Evolutionary conservation across 1,140 invertebrate genomes (phyloP), one percentile per base, ranked within the genome.

Genomic region (Aplysia californica): DNA sequence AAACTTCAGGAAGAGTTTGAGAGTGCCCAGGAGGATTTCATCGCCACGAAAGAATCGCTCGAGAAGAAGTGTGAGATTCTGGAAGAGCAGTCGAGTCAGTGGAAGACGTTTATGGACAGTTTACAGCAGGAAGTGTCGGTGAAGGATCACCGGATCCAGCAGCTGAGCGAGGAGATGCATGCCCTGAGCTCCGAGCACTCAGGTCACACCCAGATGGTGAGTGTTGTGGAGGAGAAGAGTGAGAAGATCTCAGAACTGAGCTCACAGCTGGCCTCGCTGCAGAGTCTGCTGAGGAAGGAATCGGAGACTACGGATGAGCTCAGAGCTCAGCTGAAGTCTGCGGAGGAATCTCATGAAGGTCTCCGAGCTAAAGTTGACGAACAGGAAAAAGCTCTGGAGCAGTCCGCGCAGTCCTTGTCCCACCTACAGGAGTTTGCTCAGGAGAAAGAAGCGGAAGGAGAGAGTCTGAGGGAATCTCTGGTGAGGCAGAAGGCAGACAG

Each of bases 191-290:
- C 2, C 31, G 71, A 64, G n/a, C 3, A 38, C 31, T 39, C 36
- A 5, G 36, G 65, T 20, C 20, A 5, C 6, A 44, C 21, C 15
- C 4, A 36, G 6, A 6, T 72, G 0, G 36, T 41, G 31, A 3
- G 10, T 0, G 59, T 23, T 36, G n/a, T 78, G 1, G 65, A 69
- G 56, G 70, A 75, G 50, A 78, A 79, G 39, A 64, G 68, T 23
- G 55, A 64, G 26, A 66, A 72, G 33, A 21, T 71, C 15, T n/a
- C 31, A 26, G 61, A 69, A 21, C 38, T 72, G 5, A 29, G 38
- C 31, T 31, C 68, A 58, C 67, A 74, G 33, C n/a, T 74, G 1
- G 61, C 70, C 31, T 39, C 55, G 36, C 3, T 29, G 23, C 56
- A 65, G 33, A 41, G 64, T 31, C 10, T 23, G 1, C 44, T 61